Evolutionary conservation across 2,888 invertebrate genomes (phyloP).

Genomic region (Tiliacea aurago): DNA sequence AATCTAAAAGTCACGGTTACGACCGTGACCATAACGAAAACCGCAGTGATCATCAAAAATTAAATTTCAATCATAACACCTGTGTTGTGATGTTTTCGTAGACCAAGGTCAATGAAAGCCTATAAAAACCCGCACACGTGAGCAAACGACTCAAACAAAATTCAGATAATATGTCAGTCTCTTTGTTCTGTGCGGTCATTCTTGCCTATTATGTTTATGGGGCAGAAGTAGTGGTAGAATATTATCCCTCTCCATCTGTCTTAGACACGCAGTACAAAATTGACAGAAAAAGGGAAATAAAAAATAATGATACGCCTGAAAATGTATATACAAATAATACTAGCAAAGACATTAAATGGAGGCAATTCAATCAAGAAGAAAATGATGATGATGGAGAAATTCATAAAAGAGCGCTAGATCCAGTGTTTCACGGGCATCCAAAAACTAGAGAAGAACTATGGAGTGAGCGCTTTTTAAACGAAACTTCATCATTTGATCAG

Average conservation of each 20-base stretch:
- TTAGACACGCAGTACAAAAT: slow-evolving; percentile 48
- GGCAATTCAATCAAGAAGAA: slow-evolving; percentile 39
- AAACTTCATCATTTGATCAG: slow-evolving; percentile 84
- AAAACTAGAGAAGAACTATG: slow-evolving; percentile 90
- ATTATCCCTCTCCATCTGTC: slow-evolving; percentile 77
- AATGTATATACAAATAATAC: slow-evolving; percentile 9
- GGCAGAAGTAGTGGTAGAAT: slow-evolving; percentile 74
- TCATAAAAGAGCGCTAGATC: slow-evolving; percentile 83
- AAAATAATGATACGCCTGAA: slow-evolving; percentile 21
- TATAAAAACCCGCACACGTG: slow-evolving; percentile 75
- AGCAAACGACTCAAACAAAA: slow-evolving; percentile 27
- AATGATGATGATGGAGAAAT: slow-evolving; percentile 34
- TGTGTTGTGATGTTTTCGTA: slow-evolving; percentile 78
- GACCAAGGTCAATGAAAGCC: slow-evolving; percentile 74
- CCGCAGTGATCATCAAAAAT: slow-evolving; percentile 82
- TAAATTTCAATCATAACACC: slow-evolving; percentile 89
- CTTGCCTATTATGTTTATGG: slow-evolving; percentile 48
- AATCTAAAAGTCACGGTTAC: slow-evolving; percentile 71
- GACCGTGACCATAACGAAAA: slow-evolving; percentile 73
- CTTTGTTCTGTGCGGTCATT: slow-evolving; percentile 39
- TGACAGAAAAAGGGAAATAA: slow-evolving; percentile 52
- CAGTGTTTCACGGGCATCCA: slow-evolving; percentile 90
- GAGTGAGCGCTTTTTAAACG: slow-evolving; percentile 87
- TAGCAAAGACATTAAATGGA: slow-evolving; percentile 16
- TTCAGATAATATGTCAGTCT: slow-evolving; percentile 48